These are phyloP conservation scores for Elaphurus davidianus DNA, from an alignment of 2,113 vertebrate genomes.

Conservation along the genomic window DNA sequence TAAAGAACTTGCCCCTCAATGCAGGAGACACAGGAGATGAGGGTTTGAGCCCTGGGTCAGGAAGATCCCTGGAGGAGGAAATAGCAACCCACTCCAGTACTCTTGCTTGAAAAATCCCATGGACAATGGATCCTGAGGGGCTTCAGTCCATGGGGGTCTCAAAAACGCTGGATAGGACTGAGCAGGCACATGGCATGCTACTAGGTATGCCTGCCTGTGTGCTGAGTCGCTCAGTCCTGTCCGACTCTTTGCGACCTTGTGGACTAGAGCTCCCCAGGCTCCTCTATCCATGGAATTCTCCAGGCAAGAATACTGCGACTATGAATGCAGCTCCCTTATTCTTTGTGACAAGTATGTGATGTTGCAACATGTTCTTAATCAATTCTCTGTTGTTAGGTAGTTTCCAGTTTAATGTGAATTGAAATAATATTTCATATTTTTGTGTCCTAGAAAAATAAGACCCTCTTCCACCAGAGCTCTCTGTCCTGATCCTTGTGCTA, in stretches of 20 bases:
- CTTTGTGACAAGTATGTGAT: neutral
- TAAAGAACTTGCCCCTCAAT: neutral
- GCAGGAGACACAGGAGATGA: neutral
- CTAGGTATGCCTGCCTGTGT: neutral
- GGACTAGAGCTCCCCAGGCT: neutral
- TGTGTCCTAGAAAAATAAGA: neutral
- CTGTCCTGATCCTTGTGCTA: neutral
- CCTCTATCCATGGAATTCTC: neutral
- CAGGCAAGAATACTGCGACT: neutral
- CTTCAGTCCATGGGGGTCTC: neutral
- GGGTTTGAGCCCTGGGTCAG: neutral
- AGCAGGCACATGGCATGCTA: neutral
- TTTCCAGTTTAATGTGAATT: neutral
- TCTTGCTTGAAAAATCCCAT: neutral
- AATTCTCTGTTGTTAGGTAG: neutral
- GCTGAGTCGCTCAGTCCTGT: neutral
- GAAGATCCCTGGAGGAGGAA: neutral
- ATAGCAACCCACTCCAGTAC: neutral
- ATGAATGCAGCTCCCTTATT: neutral
- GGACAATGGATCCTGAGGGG: neutral
- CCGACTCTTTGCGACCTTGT: rapidly evolving
- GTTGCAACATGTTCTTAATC: neutral
- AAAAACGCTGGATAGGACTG: neutral
- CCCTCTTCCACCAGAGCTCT: neutral
- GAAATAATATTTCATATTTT: neutral